Conservation (phyloP, 1,140 invertebrate species). For the Megathymus violae region DNA sequence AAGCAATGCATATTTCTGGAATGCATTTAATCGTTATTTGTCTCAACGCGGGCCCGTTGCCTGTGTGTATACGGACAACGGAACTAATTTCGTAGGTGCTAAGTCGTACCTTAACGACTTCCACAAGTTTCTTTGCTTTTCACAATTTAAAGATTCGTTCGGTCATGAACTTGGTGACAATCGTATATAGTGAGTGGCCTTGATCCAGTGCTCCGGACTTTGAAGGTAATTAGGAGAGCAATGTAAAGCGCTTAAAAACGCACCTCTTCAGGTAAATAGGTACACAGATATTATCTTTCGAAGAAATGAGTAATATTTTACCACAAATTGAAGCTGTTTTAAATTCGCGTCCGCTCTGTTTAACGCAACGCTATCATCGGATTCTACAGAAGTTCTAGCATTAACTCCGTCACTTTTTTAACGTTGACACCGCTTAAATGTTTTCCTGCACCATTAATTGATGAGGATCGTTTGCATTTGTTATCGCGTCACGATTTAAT, state of each 20-base stretch:
- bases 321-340: conserved; percentile 6
- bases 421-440: conserved; percentile 6
- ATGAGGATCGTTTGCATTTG: conserved; percentile 6
- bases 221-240: conserved; percentile 42
- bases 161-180: conserved; percentile 29
- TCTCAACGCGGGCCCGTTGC: conserved; percentile 47
- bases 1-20: conserved; percentile 54
- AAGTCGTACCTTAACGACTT: conserved; percentile 34
- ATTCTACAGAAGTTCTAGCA: conserved; percentile 1
- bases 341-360: conserved; percentile 16
- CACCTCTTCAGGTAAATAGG: conserved; percentile 38
- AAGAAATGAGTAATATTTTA: background rate
- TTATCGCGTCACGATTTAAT: conserved; percentile 1
- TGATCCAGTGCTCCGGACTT: conserved; percentile 51
- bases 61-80: conserved; percentile 47
- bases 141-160: conserved; percentile 1
- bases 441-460: conserved; percentile 6
- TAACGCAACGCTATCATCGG: background rate
- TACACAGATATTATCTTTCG: background rate
- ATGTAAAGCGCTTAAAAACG: conserved; percentile 47
- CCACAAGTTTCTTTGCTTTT: conserved; percentile 31
- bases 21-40: conserved; percentile 58
- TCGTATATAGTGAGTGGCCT: conserved; percentile 38
- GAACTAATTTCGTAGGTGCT: conserved; percentile 46
- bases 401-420: conserved; percentile 15